These are phyloP conservation scores for Choloepus didactylus DNA, from an alignment of 2,797 vertebrate species.

Conservation along the genomic window DNA sequence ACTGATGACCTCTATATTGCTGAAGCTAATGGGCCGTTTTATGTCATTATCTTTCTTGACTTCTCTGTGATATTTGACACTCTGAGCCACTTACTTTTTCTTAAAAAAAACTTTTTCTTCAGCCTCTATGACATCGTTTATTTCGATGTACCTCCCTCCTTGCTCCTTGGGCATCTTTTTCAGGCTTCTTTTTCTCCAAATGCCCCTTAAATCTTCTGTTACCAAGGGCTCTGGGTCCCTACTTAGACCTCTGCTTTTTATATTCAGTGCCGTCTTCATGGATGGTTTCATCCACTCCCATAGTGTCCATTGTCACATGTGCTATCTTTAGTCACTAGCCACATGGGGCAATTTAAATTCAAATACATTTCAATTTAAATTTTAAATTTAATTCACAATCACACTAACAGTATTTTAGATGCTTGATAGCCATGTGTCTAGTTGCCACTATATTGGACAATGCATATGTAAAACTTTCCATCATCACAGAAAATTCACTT, in stretches of 20 bases:
- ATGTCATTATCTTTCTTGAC: slow-evolving; percentile 70
- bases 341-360: background rate
- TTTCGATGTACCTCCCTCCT: background rate
- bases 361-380: background rate
- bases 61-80: slow-evolving; percentile 69
- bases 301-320: background rate
- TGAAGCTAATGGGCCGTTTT: slow-evolving; percentile 73
- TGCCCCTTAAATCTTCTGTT: background rate
- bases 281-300: background rate
- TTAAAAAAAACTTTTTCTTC: slow-evolving; percentile 24
- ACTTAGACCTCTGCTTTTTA: background rate
- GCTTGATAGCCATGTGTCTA: background rate
- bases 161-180: background rate
- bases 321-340: background rate
- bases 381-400: background rate
- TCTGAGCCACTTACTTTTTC: slow-evolving; percentile 66
- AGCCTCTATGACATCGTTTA: background rate
- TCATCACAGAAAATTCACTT: background rate
- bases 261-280: background rate
- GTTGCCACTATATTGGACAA: no score
- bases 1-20: slow-evolving; percentile 60
- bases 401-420: background rate
- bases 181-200: background rate
- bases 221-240: background rate
- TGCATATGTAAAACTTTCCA: background rate